Evolutionary conservation across 2,888 invertebrate species (phyloP), one percentile per base, ranked within the genome.

Genomic region (Linnaemya vulpina): DNA sequence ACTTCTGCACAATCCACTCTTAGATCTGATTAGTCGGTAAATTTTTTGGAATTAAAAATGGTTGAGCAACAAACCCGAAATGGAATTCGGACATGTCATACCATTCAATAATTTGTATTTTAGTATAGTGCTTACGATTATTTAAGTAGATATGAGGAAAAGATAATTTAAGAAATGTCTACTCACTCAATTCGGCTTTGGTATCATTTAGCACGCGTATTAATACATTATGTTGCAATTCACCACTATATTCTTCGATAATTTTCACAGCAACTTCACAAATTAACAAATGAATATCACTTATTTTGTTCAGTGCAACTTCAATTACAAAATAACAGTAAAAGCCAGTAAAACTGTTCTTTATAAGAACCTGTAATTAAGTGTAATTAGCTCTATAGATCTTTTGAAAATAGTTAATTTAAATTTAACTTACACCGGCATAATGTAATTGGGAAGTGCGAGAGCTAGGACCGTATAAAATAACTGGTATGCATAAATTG

Each of bases 401-500:
- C n/a, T 25, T 25, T 30, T n/a, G n/a, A n/a, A 30, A 58, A 60
- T 22, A 43, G 51, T 8, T 60, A 22, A 22, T 13, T 25, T 1
- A 20, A 49, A 0, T 7, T 9, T 13, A 43, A 80, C 85, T 87
- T 87, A 90, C 90, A n/a, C 88, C 87, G 5, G 87, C 88, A 77
- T 89, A 89, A 77, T 90, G 90, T 7, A 88, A 4, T 9, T 76
- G 67, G 17, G 79, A 60, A 7, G 58, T 35, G 8, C 74, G 75
- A 40, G 80, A 87, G 20, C 84, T 83, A 9, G 86, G 82, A 7
- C 89, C 90, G 67, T 88, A 90, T 20, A 90, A 62, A 38, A 89
- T 85, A 4, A 90, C 71, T 0, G 90, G 90, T 25, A 88, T 86
- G 17, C 79, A 76, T 88, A 89, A 89, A 71, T 87, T 87, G 62